A percentile compares a stretch with the other conserved stretches of the same genome.
Evolutionary conservation across 2,797 vertebrate species (phyloP).

Genomic region (Cygnus olor): DNA sequence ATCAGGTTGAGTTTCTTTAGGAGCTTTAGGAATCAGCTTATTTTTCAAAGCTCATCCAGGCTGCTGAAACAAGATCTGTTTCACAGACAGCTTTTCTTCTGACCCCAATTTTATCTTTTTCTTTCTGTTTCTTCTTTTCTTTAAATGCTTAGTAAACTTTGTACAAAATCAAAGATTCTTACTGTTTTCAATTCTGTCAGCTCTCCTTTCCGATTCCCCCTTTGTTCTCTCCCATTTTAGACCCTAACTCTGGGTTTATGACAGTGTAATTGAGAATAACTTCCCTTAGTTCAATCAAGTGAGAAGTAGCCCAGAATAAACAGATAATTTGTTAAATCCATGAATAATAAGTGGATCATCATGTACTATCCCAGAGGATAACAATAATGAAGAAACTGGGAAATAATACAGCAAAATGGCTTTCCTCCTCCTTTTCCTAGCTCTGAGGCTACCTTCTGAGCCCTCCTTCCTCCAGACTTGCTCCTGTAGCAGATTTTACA

Average conservation of each 20-base stretch:
- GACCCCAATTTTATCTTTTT: not conserved
- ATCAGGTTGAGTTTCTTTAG: not conserved
- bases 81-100: not conserved
- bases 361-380: not conserved
- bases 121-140: not conserved
- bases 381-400: not conserved
- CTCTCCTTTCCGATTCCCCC: not conserved
- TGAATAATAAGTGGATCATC: not conserved
- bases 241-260: not conserved
- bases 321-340: not conserved
- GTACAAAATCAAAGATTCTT: not conserved
- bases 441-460: not conserved
- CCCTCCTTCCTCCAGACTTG: not conserved
- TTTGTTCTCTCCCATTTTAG: not conserved
- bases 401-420: not conserved
- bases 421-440: not conserved
- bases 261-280: not conserved
- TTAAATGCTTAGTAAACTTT: not conserved
- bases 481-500: not conserved
- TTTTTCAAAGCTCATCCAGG: not conserved
- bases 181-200: not conserved
- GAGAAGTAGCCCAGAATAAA: not conserved
- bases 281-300: not conserved
- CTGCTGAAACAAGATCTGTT: not conserved
- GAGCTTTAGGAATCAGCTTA: not conserved